A percentile compares a stretch with the other conserved stretches of the same genome.
Evolutionary conservation across 2,113 vertebrate species (phyloP).

Genomic region (Isurus oxyrinchus): DNA sequence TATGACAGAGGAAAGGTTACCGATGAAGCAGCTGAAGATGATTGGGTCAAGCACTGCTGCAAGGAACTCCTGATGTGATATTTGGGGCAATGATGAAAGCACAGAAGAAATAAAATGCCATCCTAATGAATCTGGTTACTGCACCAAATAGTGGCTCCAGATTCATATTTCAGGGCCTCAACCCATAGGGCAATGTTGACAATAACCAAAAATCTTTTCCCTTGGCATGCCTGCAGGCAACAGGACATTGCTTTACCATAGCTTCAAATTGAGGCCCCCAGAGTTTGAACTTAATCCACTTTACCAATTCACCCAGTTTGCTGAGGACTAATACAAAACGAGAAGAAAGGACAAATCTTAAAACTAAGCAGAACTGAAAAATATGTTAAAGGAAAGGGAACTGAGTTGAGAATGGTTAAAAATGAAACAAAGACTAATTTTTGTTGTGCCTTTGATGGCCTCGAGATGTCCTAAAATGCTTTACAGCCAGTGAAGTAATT

Average conservation of each 20-base stretch:
- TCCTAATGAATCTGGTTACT: neutral
- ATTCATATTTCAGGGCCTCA: neutral
- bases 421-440: neutral
- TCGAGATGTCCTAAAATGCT: too few relatives aligned
- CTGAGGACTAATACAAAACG: neutral
- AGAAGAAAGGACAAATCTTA: neutral
- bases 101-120: neutral
- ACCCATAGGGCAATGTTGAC: neutral
- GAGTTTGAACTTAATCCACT: neutral
- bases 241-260: neutral
- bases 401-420: neutral
- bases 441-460: too few relatives aligned
- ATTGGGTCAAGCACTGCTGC: too few relatives aligned
- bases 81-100: neutral
- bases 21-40: too few relatives aligned
- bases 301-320: neutral
- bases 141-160: neutral
- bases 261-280: neutral
- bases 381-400: neutral
- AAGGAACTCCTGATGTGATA: too few relatives aligned
- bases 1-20: too few relatives aligned
- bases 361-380: neutral
- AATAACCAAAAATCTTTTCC: neutral
- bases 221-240: neutral
- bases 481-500: too few relatives aligned